These are phyloP conservation scores for Platycercus adscitus DNA, from an alignment of 2,113 vertebrate species.

Conservation along the genomic window DNA sequence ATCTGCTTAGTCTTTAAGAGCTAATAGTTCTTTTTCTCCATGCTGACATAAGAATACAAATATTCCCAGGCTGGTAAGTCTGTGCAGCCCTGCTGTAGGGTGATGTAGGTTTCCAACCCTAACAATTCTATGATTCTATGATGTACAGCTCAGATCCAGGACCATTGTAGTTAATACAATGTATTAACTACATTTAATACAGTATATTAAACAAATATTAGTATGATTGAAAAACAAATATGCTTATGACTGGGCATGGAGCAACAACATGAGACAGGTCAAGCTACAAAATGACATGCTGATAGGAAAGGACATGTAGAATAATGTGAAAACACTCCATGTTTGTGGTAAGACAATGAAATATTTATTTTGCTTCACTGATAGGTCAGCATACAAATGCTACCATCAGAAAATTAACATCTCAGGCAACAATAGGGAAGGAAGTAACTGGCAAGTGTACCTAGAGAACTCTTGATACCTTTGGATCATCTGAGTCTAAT, in stretches of 20 bases:
- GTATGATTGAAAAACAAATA: neutral
- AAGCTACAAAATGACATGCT: neutral
- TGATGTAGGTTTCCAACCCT: no score
- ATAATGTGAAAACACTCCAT: neutral
- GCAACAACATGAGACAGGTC: neutral
- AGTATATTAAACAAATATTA: neutral
- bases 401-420: neutral
- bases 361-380: neutral
- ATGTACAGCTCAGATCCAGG: neutral
- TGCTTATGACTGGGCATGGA: neutral
- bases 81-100: neutral
- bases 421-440: neutral
- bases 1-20: neutral
- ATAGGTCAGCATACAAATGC: neutral
- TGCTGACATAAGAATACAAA: neutral
- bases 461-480: neutral
- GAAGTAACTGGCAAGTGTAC: neutral
- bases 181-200: neutral
- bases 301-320: neutral
- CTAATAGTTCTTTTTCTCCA: neutral
- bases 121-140: no score
- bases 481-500: neutral
- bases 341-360: neutral
- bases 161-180: neutral
- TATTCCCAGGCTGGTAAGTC: neutral